These are phyloP conservation scores for Oligia latruncula DNA, from an alignment of 2,888 invertebrate genomes.

Conservation along the genomic window DNA sequence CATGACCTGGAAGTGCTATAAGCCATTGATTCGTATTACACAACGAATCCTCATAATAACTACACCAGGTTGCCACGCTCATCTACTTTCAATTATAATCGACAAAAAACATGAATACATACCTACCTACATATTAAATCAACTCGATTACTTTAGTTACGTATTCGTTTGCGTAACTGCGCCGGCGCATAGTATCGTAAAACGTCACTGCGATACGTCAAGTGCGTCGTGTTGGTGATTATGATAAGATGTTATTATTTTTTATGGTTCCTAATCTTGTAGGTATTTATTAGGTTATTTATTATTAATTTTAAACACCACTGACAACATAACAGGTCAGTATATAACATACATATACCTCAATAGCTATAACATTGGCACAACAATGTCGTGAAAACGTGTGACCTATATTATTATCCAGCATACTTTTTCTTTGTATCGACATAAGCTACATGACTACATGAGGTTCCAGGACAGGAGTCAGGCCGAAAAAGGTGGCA, in stretches of 20 bases:
- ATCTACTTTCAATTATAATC: slow-evolving; percentile 45
- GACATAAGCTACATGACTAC: too few relatives aligned
- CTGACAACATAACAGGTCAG: too few relatives aligned
- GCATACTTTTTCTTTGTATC: too few relatives aligned
- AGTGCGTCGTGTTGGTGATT: slow-evolving; percentile 15
- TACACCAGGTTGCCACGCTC: slow-evolving; percentile 8
- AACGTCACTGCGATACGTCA: slow-evolving; percentile 47
- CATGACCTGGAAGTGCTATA: not conserved
- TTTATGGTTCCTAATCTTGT: not conserved
- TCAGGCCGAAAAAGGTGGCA: too few relatives aligned
- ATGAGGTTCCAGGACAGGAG: too few relatives aligned
- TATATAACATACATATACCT: too few relatives aligned
- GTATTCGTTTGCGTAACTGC: slow-evolving; percentile 39
- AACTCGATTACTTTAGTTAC: slow-evolving; percentile 38
- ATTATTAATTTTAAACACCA: not conserved
- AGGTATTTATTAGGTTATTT: not conserved
- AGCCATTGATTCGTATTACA: not conserved
- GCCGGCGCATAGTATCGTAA: slow-evolving; percentile 14
- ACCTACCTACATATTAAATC: slow-evolving; percentile 32
- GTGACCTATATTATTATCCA: too few relatives aligned
- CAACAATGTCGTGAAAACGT: too few relatives aligned
- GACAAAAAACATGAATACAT: slow-evolving; percentile 26
- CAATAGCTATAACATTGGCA: not conserved
- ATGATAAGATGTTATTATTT: not conserved
- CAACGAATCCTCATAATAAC: slow-evolving; percentile 17